These are phyloP conservation scores for Salticus scenicus DNA, from an alignment of 2,888 invertebrate genomes.

Conservation along the genomic window DNA sequence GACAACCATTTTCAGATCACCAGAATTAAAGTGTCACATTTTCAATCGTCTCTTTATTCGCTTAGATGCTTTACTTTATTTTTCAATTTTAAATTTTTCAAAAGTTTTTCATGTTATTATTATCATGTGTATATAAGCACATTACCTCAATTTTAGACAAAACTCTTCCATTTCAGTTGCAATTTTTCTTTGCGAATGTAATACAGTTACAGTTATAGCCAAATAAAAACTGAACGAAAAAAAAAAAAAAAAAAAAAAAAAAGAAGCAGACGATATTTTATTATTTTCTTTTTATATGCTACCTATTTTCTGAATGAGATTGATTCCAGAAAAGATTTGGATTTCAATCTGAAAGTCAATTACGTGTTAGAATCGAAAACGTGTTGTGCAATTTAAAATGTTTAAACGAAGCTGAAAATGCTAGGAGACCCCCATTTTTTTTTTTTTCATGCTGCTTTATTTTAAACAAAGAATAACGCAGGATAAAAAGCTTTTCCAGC, in stretches of 20 bases:
- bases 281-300: neutral
- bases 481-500: conserved; percentile 10
- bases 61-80: conserved; percentile 15
- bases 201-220: conserved; percentile 26
- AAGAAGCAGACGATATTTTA: conserved; percentile 12
- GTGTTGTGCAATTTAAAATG: conserved; percentile 52
- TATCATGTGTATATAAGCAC: conserved; percentile 16
- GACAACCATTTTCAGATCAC: conserved; percentile 67
- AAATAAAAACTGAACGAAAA: neutral
- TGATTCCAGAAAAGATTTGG: conserved; percentile 41
- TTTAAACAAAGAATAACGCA: conserved; percentile 1
- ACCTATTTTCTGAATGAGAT: neutral
- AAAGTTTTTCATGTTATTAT: neutral
- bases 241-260: conserved; percentile 16
- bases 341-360: conserved; percentile 61
- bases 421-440: neutral
- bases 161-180: conserved; percentile 50
- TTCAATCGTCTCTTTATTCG: conserved; percentile 53
- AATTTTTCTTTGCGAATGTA: conserved; percentile 25
- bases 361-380: conserved; percentile 52
- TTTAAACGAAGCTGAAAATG: conserved; percentile 24
- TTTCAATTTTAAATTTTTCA: neutral
- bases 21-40: conserved; percentile 69
- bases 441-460: neutral
- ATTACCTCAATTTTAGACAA: conserved; percentile 66